phyloP scores from a whole-genome alignment of 2,888 invertebrate species.

The Drosophila yooni region DNA sequence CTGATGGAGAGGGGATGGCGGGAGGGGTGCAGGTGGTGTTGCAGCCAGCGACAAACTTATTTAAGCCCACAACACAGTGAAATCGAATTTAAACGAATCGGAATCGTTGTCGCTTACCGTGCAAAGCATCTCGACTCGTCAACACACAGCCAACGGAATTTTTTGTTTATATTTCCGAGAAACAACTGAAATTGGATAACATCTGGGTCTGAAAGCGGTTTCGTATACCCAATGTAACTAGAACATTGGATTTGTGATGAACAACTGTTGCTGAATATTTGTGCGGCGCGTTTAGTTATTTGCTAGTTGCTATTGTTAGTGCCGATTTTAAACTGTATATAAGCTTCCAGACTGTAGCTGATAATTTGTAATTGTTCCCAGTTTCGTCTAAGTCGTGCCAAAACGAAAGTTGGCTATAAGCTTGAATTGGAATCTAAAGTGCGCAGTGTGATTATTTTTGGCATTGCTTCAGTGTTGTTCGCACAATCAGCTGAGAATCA shows the following conservation, averaged over 20 bases:
- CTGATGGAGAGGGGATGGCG: neutral
- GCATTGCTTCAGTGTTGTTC: conserved; percentile 14
- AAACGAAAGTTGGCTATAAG: conserved; percentile 17
- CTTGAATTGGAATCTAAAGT: conserved; percentile 16
- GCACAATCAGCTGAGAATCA: conserved; percentile 35
- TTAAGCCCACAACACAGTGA: conserved; percentile 45
- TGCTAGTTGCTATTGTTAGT: neutral
- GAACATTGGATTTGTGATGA: conserved; percentile 45
- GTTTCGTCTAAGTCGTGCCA: conserved; percentile 8
- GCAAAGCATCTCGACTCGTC: conserved; percentile 1
- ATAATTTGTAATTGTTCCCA: conserved; percentile 46
- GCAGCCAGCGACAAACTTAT: conserved; percentile 33
- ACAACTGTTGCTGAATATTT: conserved; percentile 59
- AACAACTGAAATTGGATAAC: conserved; percentile 7
- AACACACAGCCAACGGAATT: conserved; percentile 24
- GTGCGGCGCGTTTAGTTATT: neutral
- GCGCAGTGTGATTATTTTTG: conserved; percentile 8
- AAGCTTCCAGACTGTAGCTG: conserved; percentile 26
- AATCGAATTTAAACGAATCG: conserved; percentile 48
- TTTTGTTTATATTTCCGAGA: neutral
- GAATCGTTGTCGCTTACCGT: conserved; percentile 37
- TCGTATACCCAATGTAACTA: neutral
- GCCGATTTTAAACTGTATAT: conserved; percentile 30
- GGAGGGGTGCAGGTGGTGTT: neutral
- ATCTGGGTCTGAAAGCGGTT: neutral